Evolutionary conservation across 1,140 invertebrate genomes (phyloP).

Genomic region (Apis dorsata): DNA sequence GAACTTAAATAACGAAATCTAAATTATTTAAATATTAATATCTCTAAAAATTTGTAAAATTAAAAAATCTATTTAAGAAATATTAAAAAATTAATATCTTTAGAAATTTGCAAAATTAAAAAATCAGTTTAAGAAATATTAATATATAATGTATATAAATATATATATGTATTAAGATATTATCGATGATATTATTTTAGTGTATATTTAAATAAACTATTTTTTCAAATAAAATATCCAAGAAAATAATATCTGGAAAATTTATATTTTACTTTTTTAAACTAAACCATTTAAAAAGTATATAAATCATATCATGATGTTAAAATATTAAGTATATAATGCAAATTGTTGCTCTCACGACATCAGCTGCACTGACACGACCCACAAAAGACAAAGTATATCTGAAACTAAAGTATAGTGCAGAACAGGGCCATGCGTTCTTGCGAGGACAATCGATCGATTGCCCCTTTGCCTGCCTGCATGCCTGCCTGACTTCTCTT

Average conservation of each 20-base stretch:
- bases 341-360: slow-evolving; percentile 47
- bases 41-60: no score
- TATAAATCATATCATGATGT: neutral
- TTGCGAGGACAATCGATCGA: slow-evolving; percentile 65
- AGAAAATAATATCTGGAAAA: neutral
- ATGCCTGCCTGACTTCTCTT: slow-evolving; percentile 52
- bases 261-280: neutral
- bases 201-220: neutral
- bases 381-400: slow-evolving; percentile 64
- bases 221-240: neutral
- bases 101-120: no score
- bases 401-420: slow-evolving; percentile 53
- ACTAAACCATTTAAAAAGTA: neutral
- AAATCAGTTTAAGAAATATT: no score
- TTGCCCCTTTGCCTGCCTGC: slow-evolving; percentile 56
- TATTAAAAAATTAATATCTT: no score
- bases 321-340: neutral
- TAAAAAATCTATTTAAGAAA: no score
- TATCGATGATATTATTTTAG: no score
- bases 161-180: no score
- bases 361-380: slow-evolving; percentile 54
- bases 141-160: no score
- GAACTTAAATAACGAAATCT: neutral
- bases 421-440: slow-evolving; percentile 65
- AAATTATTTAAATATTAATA: neutral